A percentile compares a stretch with the other conserved stretches of the same genome.
Evolutionary conservation across 2,113 vertebrate genomes (phyloP).

Genomic region (Daphoenositta chrysoptera): DNA sequence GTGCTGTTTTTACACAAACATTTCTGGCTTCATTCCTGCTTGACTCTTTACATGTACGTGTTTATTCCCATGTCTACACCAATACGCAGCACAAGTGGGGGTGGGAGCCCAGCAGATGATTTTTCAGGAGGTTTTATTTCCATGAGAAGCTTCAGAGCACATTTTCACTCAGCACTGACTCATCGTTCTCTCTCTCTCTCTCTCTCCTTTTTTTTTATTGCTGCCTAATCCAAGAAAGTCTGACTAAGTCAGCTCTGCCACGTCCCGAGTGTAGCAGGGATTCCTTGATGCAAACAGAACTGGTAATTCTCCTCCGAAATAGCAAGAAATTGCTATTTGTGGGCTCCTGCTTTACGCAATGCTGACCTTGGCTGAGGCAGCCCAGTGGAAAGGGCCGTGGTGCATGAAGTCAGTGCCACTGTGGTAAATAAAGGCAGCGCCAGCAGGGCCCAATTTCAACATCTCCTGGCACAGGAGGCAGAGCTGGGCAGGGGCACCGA

Average conservation of each 20-base stretch:
- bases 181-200: conserved; percentile 21
- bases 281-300: conserved; percentile 67
- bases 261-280: conserved; percentile 66
- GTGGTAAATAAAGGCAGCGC: conserved; percentile 67
- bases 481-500: conserved; percentile 44
- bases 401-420: conserved; percentile 62
- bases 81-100: background rate
- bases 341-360: conserved; percentile 66
- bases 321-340: conserved; percentile 60
- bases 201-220: background rate
- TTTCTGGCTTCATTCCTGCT: fast-evolving
- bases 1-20: background rate
- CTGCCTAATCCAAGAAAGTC: conserved; percentile 65
- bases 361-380: conserved; percentile 69
- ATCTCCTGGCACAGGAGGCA: conserved; percentile 35
- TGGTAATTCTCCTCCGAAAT: conserved; percentile 65
- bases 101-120: background rate
- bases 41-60: background rate
- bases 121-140: conserved; percentile 24
- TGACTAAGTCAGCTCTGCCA: conserved; percentile 74
- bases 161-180: conserved; percentile 62
- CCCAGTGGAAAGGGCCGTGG: conserved; percentile 61
- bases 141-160: conserved; percentile 35
- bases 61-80: background rate
- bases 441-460: conserved; percentile 61